phyloP scores from a whole-genome alignment of 1,140 invertebrate genomes.

The Teleogryllus occipitalis region DNA sequence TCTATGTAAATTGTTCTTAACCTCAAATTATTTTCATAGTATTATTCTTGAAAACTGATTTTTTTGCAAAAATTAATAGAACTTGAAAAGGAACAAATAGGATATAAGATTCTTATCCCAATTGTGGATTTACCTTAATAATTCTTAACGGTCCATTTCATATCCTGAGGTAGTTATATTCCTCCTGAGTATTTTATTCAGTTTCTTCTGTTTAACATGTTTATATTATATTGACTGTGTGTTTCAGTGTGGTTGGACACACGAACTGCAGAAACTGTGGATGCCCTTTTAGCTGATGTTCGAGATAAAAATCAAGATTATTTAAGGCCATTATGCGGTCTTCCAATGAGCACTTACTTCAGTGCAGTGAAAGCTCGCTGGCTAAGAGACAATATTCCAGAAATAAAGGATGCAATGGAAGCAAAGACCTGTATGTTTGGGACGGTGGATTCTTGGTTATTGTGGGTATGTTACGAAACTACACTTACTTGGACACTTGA shows the following conservation, averaged over 20 bases:
- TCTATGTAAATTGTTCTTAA: no score
- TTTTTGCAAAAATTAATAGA: no score
- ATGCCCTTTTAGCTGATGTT: slow-evolving; percentile 63
- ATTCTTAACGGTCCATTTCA: not conserved
- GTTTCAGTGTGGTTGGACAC: slow-evolving; percentile 72
- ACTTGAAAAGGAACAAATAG: no score
- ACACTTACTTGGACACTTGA: not conserved
- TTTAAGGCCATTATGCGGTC: slow-evolving; percentile 72
- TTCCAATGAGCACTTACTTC: slow-evolving; percentile 94
- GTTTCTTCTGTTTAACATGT: not conserved
- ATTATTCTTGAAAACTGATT: no score
- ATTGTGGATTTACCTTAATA: not conserved
- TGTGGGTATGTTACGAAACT: slow-evolving; percentile 59
- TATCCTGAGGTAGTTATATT: not conserved
- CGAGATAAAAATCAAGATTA: slow-evolving; percentile 65
- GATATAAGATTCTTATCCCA: no score
- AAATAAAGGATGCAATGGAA: slow-evolving; percentile 67
- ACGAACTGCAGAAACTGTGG: slow-evolving; percentile 77
- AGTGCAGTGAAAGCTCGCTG: slow-evolving; percentile 86
- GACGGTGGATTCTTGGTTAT: slow-evolving; percentile 91
- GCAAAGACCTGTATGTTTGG: slow-evolving; percentile 79
- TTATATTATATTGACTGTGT: not conserved
- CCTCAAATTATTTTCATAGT: no score
- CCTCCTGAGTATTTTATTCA: not conserved
- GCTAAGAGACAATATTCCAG: slow-evolving; percentile 82